These are phyloP conservation scores for Cuculus canorus DNA, from an alignment of 2,797 vertebrate species.

Conservation along the genomic window DNA sequence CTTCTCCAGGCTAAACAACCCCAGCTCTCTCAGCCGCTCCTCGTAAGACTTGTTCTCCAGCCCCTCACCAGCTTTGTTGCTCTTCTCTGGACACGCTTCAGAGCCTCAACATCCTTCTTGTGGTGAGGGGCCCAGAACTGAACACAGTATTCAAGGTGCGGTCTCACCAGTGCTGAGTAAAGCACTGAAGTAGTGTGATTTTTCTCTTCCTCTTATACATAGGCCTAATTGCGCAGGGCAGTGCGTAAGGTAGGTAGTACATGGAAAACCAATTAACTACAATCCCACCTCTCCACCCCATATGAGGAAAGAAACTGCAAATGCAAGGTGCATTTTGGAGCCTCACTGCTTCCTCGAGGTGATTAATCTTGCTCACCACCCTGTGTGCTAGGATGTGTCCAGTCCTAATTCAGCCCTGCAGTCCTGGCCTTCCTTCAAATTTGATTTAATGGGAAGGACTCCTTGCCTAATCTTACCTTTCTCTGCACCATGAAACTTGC, in stretches of 20 bases:
- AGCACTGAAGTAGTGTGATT: not conserved
- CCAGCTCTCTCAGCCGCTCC: no score
- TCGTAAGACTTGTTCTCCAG: no score
- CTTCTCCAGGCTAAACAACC: no score
- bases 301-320: not conserved
- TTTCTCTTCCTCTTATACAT: not conserved
- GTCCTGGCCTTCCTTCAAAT: conserved; percentile 53
- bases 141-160: no score
- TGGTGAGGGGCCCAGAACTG: no score
- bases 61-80: no score
- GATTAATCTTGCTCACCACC: conserved; percentile 8
- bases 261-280: not conserved
- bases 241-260: not conserved
- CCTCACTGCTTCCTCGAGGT: not conserved
- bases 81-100: no score
- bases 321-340: not conserved
- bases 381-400: conserved; percentile 3
- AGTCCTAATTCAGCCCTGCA: conserved; percentile 35
- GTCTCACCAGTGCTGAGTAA: no score
- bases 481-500: conserved; percentile 5
- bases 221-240: not conserved
- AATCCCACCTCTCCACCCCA: not conserved
- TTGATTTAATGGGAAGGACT: conserved; percentile 36
- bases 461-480: conserved; percentile 59
- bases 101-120: no score